phyloP scores from a whole-genome alignment of 2,113 vertebrate species.

The Crotalus tigris region DNA sequence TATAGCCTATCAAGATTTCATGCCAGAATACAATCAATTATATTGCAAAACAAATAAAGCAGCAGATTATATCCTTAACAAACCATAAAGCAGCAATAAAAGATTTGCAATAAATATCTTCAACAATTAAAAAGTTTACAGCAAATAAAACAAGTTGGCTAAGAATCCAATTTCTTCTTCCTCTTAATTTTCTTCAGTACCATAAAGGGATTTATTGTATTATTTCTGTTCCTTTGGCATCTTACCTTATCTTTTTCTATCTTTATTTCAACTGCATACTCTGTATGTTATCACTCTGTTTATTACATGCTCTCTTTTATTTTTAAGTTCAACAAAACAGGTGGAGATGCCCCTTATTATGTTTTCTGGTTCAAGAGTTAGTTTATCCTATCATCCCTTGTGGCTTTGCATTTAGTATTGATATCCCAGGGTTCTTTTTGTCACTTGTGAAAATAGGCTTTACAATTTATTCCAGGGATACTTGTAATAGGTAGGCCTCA shows the following conservation, averaged over 20 bases:
- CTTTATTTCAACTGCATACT: not conserved
- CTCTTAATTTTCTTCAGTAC: not conserved
- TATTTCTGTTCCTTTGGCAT: not conserved
- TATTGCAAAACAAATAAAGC: not conserved
- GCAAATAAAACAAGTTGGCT: not conserved
- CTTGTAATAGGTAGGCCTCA: not conserved
- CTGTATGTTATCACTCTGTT: not conserved
- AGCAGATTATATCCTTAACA: not conserved
- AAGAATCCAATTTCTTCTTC: not conserved
- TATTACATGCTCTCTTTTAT: not conserved
- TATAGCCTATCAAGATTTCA: not conserved
- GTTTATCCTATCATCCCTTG: not conserved
- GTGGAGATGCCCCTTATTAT: not conserved
- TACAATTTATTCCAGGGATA: not conserved
- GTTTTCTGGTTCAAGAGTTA: not conserved
- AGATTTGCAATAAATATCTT: not conserved
- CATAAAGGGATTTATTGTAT: not conserved
- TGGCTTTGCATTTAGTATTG: not conserved
- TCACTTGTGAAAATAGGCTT: not conserved
- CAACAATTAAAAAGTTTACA: not conserved
- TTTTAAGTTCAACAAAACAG: not conserved
- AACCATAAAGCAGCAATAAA: not conserved
- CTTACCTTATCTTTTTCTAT: not conserved
- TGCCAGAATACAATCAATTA: not conserved
- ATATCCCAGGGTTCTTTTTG: not conserved